Evolutionary conservation across 2,113 vertebrate genomes (phyloP).

Genomic region (Rhombomys opimus): DNA sequence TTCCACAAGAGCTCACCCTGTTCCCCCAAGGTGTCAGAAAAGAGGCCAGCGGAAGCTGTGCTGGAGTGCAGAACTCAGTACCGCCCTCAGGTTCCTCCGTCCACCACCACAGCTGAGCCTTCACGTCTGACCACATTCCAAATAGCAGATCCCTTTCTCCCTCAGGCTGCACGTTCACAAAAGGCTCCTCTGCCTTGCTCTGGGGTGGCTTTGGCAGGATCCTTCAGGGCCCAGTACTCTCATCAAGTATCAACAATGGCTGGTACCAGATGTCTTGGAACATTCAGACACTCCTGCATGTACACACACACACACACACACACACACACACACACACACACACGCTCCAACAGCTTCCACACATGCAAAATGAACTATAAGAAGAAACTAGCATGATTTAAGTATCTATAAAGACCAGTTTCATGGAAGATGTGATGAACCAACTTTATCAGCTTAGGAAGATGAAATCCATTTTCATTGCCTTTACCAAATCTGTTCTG

Average conservation of each 20-base stretch:
- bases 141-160: not conserved
- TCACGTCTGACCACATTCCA: not conserved
- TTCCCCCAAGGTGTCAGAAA: not conserved
- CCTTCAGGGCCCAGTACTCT: no score
- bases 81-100: not conserved
- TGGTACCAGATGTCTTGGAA: not conserved
- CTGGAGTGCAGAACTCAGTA: not conserved
- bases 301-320: not conserved
- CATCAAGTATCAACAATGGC: not conserved
- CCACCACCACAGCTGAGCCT: not conserved
- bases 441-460: not conserved
- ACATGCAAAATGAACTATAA: not conserved
- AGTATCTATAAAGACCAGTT: not conserved
- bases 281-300: not conserved
- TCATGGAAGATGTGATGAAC: not conserved
- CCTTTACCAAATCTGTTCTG: not conserved
- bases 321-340: not conserved
- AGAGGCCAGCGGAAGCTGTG: fast-evolving
- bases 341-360: not conserved
- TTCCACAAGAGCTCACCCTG: not conserved
- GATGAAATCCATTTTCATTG: slow-evolving; percentile 5
- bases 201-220: not conserved
- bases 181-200: not conserved
- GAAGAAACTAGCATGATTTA: not conserved
- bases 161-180: not conserved